Evolutionary conservation across 2,888 invertebrate genomes (phyloP).

Genomic region (Habrosyne pyritoides): DNA sequence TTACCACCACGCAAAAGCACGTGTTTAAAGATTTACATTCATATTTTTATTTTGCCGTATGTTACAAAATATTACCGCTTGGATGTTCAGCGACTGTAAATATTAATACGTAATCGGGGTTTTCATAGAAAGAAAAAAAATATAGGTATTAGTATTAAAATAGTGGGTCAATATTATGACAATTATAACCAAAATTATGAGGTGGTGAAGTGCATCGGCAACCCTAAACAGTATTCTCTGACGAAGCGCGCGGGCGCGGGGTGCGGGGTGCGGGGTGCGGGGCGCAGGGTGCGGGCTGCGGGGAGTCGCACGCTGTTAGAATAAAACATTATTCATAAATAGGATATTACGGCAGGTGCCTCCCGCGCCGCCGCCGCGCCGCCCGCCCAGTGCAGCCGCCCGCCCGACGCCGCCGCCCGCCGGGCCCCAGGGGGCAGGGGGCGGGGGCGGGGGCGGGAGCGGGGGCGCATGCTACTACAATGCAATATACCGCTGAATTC

Average conservation of each 20-base stretch:
- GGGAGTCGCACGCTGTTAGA: constrained; percentile 78
- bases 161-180: background rate
- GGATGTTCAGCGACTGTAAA: too few species aligned
- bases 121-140: too few species aligned
- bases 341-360: constrained; percentile 77
- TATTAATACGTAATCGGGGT: too few species aligned
- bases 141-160: background rate
- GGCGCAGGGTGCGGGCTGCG: constrained; percentile 29
- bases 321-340: constrained; percentile 84
- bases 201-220: constrained; percentile 6
- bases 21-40: too few species aligned
- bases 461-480: constrained; percentile 16
- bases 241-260: constrained; percentile 12
- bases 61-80: too few species aligned
- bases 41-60: too few species aligned
- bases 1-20: too few species aligned
- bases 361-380: constrained; percentile 29
- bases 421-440: constrained; percentile 23
- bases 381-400: constrained; percentile 16
- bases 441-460: constrained; percentile 25
- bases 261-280: constrained; percentile 13
- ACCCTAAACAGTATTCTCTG: constrained; percentile 45
- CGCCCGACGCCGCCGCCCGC: constrained; percentile 22
- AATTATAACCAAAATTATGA: background rate
- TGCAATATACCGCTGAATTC: constrained; percentile 24